These are phyloP conservation scores for Notechis scutatus DNA, from an alignment of 2,113 vertebrate genomes.

Conservation along the genomic window DNA sequence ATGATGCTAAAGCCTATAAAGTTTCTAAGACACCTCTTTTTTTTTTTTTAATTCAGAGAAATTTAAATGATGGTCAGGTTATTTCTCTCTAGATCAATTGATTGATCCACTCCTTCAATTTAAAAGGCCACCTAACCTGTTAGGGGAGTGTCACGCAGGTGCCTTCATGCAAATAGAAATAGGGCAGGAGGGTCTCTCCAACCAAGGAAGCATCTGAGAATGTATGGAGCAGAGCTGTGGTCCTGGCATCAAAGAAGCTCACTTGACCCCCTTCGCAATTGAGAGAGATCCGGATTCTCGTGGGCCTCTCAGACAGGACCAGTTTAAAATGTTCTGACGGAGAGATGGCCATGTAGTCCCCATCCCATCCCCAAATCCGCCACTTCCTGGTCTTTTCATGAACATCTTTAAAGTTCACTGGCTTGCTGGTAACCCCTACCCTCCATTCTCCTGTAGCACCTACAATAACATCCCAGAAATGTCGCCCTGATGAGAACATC, in stretches of 20 bases:
- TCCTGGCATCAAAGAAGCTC: neutral
- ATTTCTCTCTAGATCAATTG: too few relatives aligned
- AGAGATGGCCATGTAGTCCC: accelerated
- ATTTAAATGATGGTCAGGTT: too few relatives aligned
- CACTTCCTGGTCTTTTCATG: neutral
- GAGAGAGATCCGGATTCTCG: neutral
- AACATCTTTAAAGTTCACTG: neutral
- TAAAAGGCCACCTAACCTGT: too few relatives aligned
- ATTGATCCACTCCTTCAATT: too few relatives aligned
- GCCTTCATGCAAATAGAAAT: accelerated
- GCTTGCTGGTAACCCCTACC: neutral
- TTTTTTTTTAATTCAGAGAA: too few relatives aligned
- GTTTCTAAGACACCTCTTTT: too few relatives aligned
- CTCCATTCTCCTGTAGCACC: accelerated
- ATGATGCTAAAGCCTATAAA: too few relatives aligned
- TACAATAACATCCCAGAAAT: too few relatives aligned
- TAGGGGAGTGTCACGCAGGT: too few relatives aligned
- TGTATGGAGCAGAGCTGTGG: neutral
- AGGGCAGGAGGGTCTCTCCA: too few relatives aligned
- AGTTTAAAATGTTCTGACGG: accelerated
- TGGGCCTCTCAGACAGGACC: too few relatives aligned
- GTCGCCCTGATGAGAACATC: neutral
- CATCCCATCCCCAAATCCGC: neutral
- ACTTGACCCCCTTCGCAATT: neutral
- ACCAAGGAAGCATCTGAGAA: too few relatives aligned